A percentile compares a stretch with the other conserved stretches of the same genome.
Evolutionary conservation across 2,797 vertebrate genomes (phyloP).

Genomic region (Cryptoprocta ferox): DNA sequence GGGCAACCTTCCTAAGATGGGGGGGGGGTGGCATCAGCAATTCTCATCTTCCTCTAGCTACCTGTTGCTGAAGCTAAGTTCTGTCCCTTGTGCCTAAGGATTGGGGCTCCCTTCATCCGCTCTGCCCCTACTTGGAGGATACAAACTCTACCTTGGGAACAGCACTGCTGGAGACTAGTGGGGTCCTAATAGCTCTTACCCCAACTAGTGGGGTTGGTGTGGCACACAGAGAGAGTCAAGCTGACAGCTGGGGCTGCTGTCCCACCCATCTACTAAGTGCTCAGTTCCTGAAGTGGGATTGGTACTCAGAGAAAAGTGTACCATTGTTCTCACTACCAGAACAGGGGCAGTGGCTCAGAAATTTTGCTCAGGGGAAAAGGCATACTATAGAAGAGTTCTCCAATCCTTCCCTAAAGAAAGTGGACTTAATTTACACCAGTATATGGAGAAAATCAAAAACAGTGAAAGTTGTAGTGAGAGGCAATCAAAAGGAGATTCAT

Average conservation of each 20-base stretch:
- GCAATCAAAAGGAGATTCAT: not conserved
- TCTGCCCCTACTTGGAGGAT: not conserved
- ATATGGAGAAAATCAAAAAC: not conserved
- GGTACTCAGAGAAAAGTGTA: not conserved
- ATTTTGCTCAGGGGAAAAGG: not conserved
- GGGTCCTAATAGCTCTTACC: not conserved
- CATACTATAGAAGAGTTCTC: not conserved
- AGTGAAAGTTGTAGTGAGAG: not conserved
- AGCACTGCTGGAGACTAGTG: not conserved
- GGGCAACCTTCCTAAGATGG: not conserved
- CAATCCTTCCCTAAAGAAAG: not conserved
- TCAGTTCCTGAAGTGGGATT: not conserved
- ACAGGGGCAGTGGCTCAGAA: not conserved
- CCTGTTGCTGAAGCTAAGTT: not conserved
- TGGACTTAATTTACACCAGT: not conserved
- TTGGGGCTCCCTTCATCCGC: not conserved
- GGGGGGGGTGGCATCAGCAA: not conserved
- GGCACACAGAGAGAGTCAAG: not conserved
- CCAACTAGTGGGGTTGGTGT: no score
- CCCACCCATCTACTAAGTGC: no score
- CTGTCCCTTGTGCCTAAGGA: not conserved
- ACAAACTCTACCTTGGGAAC: not conserved
- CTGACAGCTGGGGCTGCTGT: not conserved
- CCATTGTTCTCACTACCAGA: not conserved
- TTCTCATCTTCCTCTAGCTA: not conserved